Evolutionary conservation across 2,797 vertebrate species (phyloP), one percentile per base, ranked within the genome.

Genomic region (Danio choprae): DNA sequence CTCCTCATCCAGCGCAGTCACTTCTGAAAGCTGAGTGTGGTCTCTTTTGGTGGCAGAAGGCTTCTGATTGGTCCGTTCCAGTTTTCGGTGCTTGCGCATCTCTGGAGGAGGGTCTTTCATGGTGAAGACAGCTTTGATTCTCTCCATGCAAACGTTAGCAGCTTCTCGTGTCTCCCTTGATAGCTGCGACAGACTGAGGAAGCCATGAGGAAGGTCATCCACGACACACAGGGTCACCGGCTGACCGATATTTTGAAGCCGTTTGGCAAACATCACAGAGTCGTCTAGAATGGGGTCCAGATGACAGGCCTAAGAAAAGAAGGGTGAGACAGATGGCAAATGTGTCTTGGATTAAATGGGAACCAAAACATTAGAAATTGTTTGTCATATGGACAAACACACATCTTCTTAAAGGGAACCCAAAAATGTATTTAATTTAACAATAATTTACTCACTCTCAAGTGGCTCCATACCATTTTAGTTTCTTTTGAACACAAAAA

Each of bases 251-350:
- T 78, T 83, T 43, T 93, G 92, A 85, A 98, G 91, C 13, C 96
- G 92, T 86, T 96, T 94, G 58, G 96, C 96, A 29, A 98, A 95
- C 95, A 96, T 96, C 87, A 98, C 95, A 0, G 96, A 96, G 91
- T 98, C 97, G 3, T 97, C 97, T 88, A 98, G 90, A 93, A 98
- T 96, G 73, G 96, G 96, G 90, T 98, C 96, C 80, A 97, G 88
- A 0, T 95, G 95, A 38, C 96, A 97, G 1, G 96, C 96, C 96
- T 98, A 86, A 51, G 62, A 44, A 53, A 64, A 36, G 36, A n/a
- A 6, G 69, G 13, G 56, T 56, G 38, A 44, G 12, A 40, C 15
- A 51, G n/a, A 41, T 51, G 60, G 6, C 18, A 59, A 79, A 40
- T 3, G 29, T 29, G 29, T 29, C 29, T 29, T 1, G 29, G 29